phyloP scores from a whole-genome alignment of 2,888 invertebrate genomes.

The Lacanobia oleracea region DNA sequence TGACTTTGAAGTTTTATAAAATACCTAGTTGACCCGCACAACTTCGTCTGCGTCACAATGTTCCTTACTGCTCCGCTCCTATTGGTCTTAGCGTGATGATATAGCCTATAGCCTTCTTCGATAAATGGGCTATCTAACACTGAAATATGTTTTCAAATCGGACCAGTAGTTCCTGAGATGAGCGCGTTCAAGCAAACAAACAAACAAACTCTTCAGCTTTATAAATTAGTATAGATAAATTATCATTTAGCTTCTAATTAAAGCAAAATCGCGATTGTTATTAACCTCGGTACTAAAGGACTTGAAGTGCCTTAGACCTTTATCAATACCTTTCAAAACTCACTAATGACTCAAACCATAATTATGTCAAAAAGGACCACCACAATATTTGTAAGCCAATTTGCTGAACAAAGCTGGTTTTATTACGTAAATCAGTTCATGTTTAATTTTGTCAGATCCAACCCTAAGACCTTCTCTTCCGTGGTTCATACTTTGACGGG shows the following conservation, averaged over 20 bases:
- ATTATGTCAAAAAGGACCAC: not conserved
- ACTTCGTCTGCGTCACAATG: no score
- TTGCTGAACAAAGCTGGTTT: slow-evolving; percentile 4
- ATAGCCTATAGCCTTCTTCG: no score
- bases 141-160: no score
- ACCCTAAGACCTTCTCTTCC: slow-evolving; percentile 57
- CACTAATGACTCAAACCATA: not conserved
- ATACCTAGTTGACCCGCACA: no score
- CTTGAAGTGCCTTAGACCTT: not conserved
- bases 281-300: not conserved
- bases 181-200: no score
- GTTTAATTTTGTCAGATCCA: slow-evolving; percentile 4
- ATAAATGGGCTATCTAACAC: no score
- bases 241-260: not conserved
- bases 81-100: no score
- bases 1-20: no score
- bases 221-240: no score
- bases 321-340: slow-evolving; percentile 7
- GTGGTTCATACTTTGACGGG: slow-evolving; percentile 39
- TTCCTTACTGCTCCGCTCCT: no score
- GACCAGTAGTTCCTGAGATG: no score
- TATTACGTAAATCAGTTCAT: slow-evolving; percentile 8
- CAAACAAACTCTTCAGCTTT: no score
- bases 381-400: not conserved
- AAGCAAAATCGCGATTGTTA: slow-evolving; percentile 1